A percentile compares a stretch with the other conserved stretches of the same genome.
These are phyloP conservation scores for Larimichthys polyactis DNA, from an alignment of 2,113 vertebrate species.

Conservation along the genomic window DNA sequence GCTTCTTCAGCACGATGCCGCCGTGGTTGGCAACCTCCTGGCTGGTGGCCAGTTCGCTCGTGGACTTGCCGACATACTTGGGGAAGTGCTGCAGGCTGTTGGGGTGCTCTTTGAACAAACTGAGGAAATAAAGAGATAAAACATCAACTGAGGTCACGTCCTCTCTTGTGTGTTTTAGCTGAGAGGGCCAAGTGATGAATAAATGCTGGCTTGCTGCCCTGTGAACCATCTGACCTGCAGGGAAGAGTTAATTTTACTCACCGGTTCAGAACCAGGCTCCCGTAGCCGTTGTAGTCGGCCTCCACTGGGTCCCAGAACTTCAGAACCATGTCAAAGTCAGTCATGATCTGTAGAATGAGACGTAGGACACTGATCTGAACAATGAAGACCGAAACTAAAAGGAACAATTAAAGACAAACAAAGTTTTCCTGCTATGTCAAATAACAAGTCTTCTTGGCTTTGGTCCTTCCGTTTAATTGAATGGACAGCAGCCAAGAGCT, in stretches of 20 bases:
- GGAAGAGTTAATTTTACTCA: slow-evolving; percentile 56
- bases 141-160: neutral
- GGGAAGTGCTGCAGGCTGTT: slow-evolving; percentile 88
- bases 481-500: slow-evolving; percentile 14
- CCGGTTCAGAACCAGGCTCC: slow-evolving; percentile 79
- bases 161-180: neutral
- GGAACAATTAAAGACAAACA: neutral
- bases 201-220: neutral
- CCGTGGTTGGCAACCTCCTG: slow-evolving; percentile 86
- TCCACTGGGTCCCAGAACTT: slow-evolving; percentile 79
- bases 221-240: neutral
- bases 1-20: slow-evolving; percentile 86
- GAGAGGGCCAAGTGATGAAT: neutral
- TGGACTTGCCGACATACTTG: slow-evolving; percentile 83
- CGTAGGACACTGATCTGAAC: neutral
- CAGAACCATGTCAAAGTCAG: slow-evolving; percentile 78
- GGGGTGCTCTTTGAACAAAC: slow-evolving; percentile 87
- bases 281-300: slow-evolving; percentile 54
- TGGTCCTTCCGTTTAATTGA: slow-evolving; percentile 18
- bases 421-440: neutral
- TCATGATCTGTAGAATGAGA: slow-evolving; percentile 69
- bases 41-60: too few species aligned
- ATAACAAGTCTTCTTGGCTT: neutral
- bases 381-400: neutral
- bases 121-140: slow-evolving; percentile 54